These are phyloP conservation scores for Epinephelus fuscoguttatus DNA, from an alignment of 2,113 vertebrate species.

Conservation along the genomic window DNA sequence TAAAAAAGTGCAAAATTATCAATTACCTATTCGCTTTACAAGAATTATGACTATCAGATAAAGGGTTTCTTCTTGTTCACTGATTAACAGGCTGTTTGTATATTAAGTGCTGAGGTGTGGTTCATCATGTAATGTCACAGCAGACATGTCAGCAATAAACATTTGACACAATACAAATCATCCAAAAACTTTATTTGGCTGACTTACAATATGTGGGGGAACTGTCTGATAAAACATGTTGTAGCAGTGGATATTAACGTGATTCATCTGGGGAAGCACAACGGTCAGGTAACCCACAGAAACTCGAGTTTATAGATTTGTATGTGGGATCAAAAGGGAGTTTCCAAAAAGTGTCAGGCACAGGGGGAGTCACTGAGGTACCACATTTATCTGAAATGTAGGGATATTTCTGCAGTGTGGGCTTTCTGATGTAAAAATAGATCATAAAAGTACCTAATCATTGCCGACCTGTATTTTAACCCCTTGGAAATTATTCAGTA, in stretches of 20 bases:
- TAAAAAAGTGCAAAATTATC: background rate
- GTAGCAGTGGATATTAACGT: background rate
- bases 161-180: background rate
- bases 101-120: background rate
- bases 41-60: too few relatives aligned
- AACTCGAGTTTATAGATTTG: slow-evolving; percentile 22
- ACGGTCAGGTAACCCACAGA: slow-evolving; percentile 1
- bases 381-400: background rate
- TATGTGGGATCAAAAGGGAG: background rate
- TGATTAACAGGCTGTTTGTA: background rate
- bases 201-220: slow-evolving; percentile 9
- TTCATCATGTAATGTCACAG: background rate
- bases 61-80: background rate
- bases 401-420: background rate
- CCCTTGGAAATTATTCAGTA: background rate
- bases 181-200: slow-evolving; percentile 15
- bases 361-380: background rate
- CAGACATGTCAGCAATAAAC: background rate
- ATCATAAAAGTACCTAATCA: background rate
- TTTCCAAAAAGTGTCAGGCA: slow-evolving; percentile 4
- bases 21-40: background rate
- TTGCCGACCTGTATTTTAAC: background rate
- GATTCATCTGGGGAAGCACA: slow-evolving; percentile 24
- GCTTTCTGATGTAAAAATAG: background rate
- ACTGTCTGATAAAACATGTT: slow-evolving; percentile 21